Evolutionary conservation across 2,113 vertebrate genomes (phyloP), one percentile per base, ranked within the genome.

Genomic region (Perccottus glenii): DNA sequence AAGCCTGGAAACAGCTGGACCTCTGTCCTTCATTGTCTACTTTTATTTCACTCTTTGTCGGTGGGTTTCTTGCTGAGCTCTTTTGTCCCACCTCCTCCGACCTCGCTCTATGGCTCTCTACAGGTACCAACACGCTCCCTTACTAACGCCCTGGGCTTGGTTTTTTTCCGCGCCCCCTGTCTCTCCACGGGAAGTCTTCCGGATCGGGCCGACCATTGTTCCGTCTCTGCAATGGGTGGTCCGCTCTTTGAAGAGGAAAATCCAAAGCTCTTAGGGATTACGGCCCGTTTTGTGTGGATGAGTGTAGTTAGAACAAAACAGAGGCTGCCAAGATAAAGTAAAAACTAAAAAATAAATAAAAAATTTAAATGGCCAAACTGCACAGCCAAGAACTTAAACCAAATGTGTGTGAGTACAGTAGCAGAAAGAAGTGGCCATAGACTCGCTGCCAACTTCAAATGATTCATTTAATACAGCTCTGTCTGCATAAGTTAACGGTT

Each of bases 231-330:
- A 11, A 73, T 83, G 84, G 85, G 89, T 85, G 87, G 87, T 86
- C 84, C 83, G 61, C 73, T 80, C 85, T 90, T 84, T 87, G 84
- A 90, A 83, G 76, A 78, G 72, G 82, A 86, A 87, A 89, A 87
- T 85, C 85, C 78, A 83, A 81, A 86, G 67, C 70, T 71, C 67
- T 75, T 60, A 73, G 72, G 82, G 85, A 88, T 88, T 88, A 83
- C 61, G 71, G 66, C 62, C 75, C 68, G 78, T 78, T 86, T 79
- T 80, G 58, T 77, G 51, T 57, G 67, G 14, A 10, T n/a, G 33
- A 27, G 19, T 27, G 19, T 27, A 27, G 19, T 40, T 40, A 40
- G 38, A 40, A 40, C 38, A 40, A 40, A 40, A 40, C 8, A 40
- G 38, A 5, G 38, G 38, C 38, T 40, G 38, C 38, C 38, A 40